Evolutionary conservation across 2,888 invertebrate species (phyloP).

Genomic region (Chaetogeoica ovagalla): DNA sequence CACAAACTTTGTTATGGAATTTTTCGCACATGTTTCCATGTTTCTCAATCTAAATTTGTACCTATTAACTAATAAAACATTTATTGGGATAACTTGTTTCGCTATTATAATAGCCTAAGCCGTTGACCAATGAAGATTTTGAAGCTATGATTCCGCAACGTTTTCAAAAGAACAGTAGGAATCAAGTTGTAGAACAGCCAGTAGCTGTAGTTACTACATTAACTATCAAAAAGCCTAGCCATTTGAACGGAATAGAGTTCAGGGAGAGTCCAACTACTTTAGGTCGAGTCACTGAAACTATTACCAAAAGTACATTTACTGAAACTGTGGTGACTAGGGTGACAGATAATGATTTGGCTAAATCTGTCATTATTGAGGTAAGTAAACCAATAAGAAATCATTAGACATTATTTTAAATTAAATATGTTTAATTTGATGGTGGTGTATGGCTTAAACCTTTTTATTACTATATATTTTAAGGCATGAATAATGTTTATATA

Average conservation of each 20-base stretch:
- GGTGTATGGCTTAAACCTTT: constrained; percentile 10
- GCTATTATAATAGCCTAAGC: constrained; percentile 65
- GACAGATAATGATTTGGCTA: constrained; percentile 87
- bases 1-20: constrained; percentile 45
- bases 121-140: constrained; percentile 91
- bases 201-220: constrained; percentile 71
- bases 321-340: constrained; percentile 92
- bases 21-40: constrained; percentile 38
- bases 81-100: constrained; percentile 56
- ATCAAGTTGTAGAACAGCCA: constrained; percentile 60
- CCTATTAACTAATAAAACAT: constrained; percentile 28
- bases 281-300: constrained; percentile 89
- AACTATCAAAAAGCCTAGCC: constrained; percentile 76
- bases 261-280: constrained; percentile 82
- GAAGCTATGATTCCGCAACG: constrained; percentile 93
- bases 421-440: constrained; percentile 14
- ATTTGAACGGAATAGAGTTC: constrained; percentile 71
- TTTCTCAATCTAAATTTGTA: constrained; percentile 27
- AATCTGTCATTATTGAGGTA: constrained; percentile 88
- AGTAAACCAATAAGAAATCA: constrained; percentile 57
- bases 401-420: constrained; percentile 1
- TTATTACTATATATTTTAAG: neutral
- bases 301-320: constrained; percentile 94
- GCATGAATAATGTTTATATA: constrained; percentile 13
- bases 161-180: constrained; percentile 66